Percentiles rank a stretch among this genome's conserved stretches.
Evolutionary conservation across 1,140 invertebrate genomes (phyloP).

Genomic region (Papilio xuthus): DNA sequence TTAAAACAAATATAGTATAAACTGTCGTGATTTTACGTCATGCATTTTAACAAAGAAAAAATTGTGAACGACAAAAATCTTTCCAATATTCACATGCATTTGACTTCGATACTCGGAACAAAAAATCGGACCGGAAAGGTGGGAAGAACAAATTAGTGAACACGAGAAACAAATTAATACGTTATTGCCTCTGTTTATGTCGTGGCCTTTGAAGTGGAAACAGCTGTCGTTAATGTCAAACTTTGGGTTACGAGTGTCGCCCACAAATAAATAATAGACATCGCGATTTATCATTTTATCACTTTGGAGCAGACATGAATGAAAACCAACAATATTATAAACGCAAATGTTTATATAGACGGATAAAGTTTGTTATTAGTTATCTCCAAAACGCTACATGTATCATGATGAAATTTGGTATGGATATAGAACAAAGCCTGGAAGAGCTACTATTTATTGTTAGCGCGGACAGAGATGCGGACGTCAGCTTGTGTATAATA

Average conservation of each 20-base stretch:
- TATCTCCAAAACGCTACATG: too few relatives aligned
- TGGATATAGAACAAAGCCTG: too few relatives aligned
- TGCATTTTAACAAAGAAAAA: slow-evolving; percentile 10
- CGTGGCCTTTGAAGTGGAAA: slow-evolving; percentile 66
- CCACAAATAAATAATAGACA: slow-evolving; percentile 16
- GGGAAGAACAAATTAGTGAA: slow-evolving; percentile 76
- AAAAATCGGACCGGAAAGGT: slow-evolving; percentile 57
- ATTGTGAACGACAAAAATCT: slow-evolving; percentile 23
- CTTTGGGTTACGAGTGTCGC: slow-evolving; percentile 15
- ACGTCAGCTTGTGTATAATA: too few relatives aligned
- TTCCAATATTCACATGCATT: slow-evolving; percentile 43
- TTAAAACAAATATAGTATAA: too few relatives aligned
- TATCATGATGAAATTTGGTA: too few relatives aligned
- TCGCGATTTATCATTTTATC: background rate
- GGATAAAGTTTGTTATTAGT: too few relatives aligned
- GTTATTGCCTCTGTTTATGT: slow-evolving; percentile 46
- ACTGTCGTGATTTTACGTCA: too few relatives aligned
- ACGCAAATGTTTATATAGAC: too few relatives aligned
- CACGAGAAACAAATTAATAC: slow-evolving; percentile 77
- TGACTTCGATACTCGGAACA: slow-evolving; percentile 41
- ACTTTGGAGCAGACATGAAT: background rate
- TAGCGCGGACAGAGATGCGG: too few relatives aligned
- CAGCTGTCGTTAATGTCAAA: slow-evolving; percentile 50
- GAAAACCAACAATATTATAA: too few relatives aligned
- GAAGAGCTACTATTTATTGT: too few relatives aligned